phyloP scores from a whole-genome alignment of 2,113 vertebrate genomes.

The Aldabrachelys gigantea region DNA sequence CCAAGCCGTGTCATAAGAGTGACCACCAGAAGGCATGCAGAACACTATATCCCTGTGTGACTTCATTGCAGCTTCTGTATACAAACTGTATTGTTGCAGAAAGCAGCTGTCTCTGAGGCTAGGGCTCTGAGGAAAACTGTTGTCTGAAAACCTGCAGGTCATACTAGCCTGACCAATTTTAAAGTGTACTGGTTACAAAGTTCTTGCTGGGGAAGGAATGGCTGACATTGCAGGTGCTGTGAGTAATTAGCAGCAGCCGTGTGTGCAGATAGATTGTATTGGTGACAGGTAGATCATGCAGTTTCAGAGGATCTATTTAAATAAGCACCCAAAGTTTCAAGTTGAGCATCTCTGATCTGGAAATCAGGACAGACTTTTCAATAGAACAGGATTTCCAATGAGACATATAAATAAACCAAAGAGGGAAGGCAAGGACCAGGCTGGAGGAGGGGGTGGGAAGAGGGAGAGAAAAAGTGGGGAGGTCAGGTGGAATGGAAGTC shows the following conservation, averaged over 20 bases:
- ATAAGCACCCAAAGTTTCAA: background rate
- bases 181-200: background rate
- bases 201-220: background rate
- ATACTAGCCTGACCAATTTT: background rate
- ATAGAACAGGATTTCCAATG: rapidly evolving
- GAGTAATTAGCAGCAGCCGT: background rate
- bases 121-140: background rate
- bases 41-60: background rate
- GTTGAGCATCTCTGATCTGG: background rate
- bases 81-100: background rate
- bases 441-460: background rate
- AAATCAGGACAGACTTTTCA: background rate
- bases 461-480: background rate
- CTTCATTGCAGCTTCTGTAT: background rate
- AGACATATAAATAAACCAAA: background rate
- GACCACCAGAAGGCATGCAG: background rate
- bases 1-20: rapidly evolving
- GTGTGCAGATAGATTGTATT: background rate
- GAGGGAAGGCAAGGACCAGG: background rate
- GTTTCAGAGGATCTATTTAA: background rate
- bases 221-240: background rate
- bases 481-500: background rate
- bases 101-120: background rate
- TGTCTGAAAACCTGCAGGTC: rapidly evolving
- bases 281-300: background rate